phyloP scores from a whole-genome alignment of 2,797 vertebrate genomes.

The Ficedula albicollis region DNA sequence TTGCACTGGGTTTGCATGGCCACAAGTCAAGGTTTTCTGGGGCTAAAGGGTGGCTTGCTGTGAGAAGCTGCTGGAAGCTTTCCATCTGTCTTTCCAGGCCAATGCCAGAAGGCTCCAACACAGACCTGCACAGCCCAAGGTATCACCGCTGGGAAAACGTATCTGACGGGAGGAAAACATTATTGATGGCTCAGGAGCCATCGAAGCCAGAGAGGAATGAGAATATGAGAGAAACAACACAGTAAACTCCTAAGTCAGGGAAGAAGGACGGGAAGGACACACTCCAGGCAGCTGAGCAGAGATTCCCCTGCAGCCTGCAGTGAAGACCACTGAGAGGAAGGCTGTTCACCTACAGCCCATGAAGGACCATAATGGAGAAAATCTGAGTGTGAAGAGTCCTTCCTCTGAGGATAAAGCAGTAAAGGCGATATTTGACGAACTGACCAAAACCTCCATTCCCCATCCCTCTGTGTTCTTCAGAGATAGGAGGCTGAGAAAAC shows the following conservation, averaged over 20 bases:
- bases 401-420: background rate
- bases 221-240: background rate
- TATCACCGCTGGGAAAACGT: fast-evolving
- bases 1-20: background rate
- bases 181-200: background rate
- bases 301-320: background rate
- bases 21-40: background rate
- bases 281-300: background rate
- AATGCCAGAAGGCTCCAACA: background rate
- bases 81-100: no score
- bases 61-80: background rate
- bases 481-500: background rate
- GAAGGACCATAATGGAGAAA: background rate
- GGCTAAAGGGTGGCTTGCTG: background rate
- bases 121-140: background rate
- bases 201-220: background rate
- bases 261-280: background rate
- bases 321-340: background rate
- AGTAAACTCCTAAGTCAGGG: background rate
- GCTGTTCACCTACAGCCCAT: no score
- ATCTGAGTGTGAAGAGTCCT: background rate
- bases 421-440: background rate
- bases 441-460: background rate
- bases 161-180: background rate
- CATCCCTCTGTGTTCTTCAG: background rate